phyloP scores from a whole-genome alignment of 53 echinoderm and acorn worm genomes.

The Crossaster papposus region DNA sequence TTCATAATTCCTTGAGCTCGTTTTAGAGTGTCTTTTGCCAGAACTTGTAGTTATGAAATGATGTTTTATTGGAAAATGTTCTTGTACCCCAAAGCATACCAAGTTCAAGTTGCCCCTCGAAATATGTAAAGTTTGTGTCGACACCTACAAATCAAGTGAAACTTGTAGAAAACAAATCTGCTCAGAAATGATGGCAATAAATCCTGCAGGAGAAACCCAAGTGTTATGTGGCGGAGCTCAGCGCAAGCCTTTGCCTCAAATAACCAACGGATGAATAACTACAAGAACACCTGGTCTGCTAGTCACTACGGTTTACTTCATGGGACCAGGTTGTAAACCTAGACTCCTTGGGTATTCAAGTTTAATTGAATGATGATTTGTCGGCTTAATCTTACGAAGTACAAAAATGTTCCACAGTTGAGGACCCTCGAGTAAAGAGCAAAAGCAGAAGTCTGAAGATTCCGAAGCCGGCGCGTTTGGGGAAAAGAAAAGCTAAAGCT shows the following conservation, averaged over 20 bases:
- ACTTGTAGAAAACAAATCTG: not conserved
- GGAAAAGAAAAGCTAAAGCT: not conserved
- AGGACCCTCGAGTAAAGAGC: not conserved
- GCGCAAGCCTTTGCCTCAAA: not conserved
- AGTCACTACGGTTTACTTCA: not conserved
- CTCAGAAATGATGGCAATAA: not conserved
- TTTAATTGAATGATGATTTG: constrained; percentile 30
- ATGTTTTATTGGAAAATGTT: not conserved
- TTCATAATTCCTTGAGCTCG: not conserved
- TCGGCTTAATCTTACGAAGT: not conserved
- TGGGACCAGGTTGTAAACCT: constrained; percentile 7
- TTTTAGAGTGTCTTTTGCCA: not conserved
- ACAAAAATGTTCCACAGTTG: not conserved
- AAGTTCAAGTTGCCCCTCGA: not conserved
- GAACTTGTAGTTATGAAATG: not conserved
- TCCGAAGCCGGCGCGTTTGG: not conserved
- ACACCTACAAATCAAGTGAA: not conserved
- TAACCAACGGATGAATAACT: constrained; percentile 12
- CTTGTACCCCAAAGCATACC: not conserved
- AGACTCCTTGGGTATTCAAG: not conserved
- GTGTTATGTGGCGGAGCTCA: not conserved
- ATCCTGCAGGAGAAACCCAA: not conserved
- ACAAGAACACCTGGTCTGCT: constrained; percentile 34
- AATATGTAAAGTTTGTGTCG: not conserved
- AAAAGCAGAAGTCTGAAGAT: constrained; percentile 34